These are phyloP conservation scores for Bradypodion ventrale DNA, from an alignment of 2,797 vertebrate species.

Conservation along the genomic window DNA sequence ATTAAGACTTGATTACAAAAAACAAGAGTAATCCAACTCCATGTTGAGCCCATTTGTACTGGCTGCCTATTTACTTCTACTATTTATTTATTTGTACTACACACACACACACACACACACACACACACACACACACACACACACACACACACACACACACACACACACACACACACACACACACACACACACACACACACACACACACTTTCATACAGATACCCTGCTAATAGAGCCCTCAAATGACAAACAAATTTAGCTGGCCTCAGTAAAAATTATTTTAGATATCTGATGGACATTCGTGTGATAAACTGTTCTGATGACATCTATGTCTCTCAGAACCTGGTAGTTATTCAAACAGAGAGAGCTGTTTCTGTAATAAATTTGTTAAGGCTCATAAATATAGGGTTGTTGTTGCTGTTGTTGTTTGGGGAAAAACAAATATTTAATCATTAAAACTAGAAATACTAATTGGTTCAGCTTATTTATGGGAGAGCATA, in stretches of 20 bases:
- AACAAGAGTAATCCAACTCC: too few species aligned
- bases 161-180: too few species aligned
- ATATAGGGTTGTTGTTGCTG: neutral
- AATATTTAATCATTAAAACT: neutral
- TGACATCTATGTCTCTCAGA: neutral
- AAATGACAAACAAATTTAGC: neutral
- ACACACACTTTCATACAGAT: neutral
- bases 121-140: too few species aligned
- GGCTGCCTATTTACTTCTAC: too few species aligned
- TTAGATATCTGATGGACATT: neutral
- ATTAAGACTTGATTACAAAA: too few species aligned
- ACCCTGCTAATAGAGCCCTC: neutral
- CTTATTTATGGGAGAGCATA: neutral
- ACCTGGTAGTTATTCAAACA: conserved; percentile 37
- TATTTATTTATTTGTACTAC: neutral
- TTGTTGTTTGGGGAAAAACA: neutral
- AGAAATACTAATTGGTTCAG: neutral
- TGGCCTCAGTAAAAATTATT: neutral
- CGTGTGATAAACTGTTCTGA: neutral
- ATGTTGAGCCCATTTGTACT: too few species aligned
- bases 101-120: too few species aligned
- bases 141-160: too few species aligned
- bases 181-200: too few species aligned
- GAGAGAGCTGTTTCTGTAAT: conserved; percentile 35
- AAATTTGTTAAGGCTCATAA: neutral